These are phyloP conservation scores for Coluber constrictor DNA, from an alignment of 2,797 vertebrate species.

Conservation along the genomic window DNA sequence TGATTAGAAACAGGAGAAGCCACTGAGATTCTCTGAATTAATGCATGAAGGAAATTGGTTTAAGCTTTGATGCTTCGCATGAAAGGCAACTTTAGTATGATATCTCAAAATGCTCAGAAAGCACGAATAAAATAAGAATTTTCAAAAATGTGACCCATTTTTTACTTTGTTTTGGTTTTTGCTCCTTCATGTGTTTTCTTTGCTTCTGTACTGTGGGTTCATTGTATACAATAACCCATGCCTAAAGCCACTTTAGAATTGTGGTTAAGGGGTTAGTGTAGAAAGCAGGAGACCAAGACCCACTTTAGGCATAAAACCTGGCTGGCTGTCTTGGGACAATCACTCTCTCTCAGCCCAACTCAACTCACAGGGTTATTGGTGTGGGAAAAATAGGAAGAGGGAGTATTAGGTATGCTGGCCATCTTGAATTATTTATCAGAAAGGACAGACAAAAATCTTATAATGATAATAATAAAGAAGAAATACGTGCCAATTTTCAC, in stretches of 20 bases:
- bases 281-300: background rate
- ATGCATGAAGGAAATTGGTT: slow-evolving; percentile 24
- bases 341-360: background rate
- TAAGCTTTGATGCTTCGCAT: slow-evolving; percentile 23
- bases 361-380: background rate
- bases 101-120: background rate
- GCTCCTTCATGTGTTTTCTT: slow-evolving; percentile 3
- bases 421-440: background rate
- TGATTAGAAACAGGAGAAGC: background rate
- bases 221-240: background rate
- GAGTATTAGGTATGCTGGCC: background rate
- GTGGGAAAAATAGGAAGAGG: background rate
- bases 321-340: background rate
- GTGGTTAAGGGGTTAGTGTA: background rate
- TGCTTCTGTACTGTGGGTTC: background rate
- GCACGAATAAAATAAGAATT: background rate
- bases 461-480: background rate
- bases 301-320: background rate
- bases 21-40: slow-evolving; percentile 23
- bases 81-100: background rate
- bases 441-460: background rate
- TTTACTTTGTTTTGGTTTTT: background rate
- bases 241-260: background rate
- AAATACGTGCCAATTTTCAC: background rate
- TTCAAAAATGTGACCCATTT: background rate